Evolutionary conservation across 2,113 vertebrate species (phyloP).

Genomic region (Capra hircus): DNA sequence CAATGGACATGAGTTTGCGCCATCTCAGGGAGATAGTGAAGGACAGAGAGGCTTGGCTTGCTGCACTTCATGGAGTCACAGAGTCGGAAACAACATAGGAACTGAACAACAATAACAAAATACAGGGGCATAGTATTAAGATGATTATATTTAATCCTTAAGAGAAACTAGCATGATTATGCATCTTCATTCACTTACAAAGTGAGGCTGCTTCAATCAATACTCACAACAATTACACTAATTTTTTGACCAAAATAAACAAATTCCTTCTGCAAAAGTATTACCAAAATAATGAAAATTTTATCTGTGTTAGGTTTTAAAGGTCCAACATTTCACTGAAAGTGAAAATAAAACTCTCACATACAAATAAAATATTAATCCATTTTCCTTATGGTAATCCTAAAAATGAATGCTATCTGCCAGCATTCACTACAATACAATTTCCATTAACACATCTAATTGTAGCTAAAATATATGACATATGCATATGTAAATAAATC

Average conservation of each 20-base stretch:
- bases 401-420: neutral
- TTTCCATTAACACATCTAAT: neutral
- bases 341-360: constrained; percentile 10
- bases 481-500: neutral
- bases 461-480: neutral
- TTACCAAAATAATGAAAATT: neutral
- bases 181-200: neutral
- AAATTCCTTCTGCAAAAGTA: neutral
- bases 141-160: neutral
- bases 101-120: neutral
- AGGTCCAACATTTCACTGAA: neutral
- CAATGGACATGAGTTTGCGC: neutral
- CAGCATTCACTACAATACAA: neutral
- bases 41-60: neutral
- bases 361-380: neutral
- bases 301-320: neutral
- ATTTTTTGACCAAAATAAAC: neutral
- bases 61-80: neutral
- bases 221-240: neutral
- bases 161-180: neutral
- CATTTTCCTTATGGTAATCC: neutral
- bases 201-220: neutral
- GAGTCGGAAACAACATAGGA: neutral
- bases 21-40: neutral
- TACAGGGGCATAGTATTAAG: neutral